Percentiles rank a stretch among this genome's conserved stretches.
These are phyloP conservation scores for Tetragonula carbonaria DNA, from an alignment of 2,888 invertebrate genomes.

Conservation along the genomic window DNA sequence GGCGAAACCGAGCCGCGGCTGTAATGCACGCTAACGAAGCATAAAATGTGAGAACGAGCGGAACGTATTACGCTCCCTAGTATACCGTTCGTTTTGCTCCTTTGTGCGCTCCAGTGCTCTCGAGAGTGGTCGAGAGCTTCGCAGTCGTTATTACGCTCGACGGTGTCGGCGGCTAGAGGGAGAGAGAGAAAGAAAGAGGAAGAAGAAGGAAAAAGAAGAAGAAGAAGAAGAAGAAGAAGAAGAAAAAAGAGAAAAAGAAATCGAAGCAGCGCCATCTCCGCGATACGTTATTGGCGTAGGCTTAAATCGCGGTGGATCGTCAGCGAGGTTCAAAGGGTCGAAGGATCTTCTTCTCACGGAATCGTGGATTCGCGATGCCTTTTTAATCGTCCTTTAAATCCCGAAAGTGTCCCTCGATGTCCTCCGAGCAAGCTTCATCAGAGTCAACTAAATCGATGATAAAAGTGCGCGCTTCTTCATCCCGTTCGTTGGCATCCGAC, in stretches of 20 bases:
- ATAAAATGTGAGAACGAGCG: conserved; percentile 61
- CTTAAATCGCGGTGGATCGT: background rate
- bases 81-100: conserved; percentile 1
- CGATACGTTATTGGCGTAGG: background rate
- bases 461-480: conserved; percentile 13
- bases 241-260: background rate
- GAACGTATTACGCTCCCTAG: conserved; percentile 20
- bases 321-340: background rate
- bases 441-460: conserved; percentile 34
- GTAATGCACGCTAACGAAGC: conserved; percentile 63
- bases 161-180: too few relatives aligned
- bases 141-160: conserved; percentile 25
- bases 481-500: background rate
- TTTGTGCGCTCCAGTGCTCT: background rate
- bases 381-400: conserved; percentile 42
- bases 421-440: conserved; percentile 10
- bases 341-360: conserved; percentile 15
- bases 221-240: too few relatives aligned
- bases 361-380: background rate
- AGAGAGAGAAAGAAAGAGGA: background rate
- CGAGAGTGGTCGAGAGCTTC: background rate
- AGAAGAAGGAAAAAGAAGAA: too few relatives aligned
- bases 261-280: background rate
- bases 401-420: conserved; percentile 2
- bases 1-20: conserved; percentile 46